Evolutionary conservation across 2,888 invertebrate genomes (phyloP).

Genomic region (Cryptocheilus praepositus): DNA sequence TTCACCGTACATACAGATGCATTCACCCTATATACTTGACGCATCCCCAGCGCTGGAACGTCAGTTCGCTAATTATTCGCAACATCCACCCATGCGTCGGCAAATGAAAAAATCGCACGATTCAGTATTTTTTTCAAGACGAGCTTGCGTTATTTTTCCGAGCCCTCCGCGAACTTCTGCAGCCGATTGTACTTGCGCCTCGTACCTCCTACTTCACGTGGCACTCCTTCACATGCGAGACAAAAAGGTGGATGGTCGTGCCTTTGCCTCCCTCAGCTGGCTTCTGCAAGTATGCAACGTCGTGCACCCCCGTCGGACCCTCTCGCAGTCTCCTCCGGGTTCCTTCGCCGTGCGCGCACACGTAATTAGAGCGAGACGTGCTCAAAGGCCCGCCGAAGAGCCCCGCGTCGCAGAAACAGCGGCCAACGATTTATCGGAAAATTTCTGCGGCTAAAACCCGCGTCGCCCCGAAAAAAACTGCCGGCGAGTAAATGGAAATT

Average conservation of each 20-base stretch:
- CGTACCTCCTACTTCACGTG: constrained; percentile 31
- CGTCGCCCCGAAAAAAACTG: too few species aligned
- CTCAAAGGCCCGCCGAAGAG: constrained; percentile 50
- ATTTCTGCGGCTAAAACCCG: too few species aligned
- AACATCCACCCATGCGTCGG: too few species aligned
- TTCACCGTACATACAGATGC: too few species aligned
- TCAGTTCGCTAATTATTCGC: too few species aligned
- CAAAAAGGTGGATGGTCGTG: constrained; percentile 23
- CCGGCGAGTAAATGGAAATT: background rate
- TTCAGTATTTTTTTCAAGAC: background rate
- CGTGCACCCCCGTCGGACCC: constrained; percentile 45
- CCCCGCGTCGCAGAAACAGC: too few species aligned
- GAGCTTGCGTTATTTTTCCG: constrained; percentile 29
- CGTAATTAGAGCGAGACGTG: constrained; percentile 65
- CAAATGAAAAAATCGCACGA: too few species aligned
- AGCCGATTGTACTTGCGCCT: constrained; percentile 45
- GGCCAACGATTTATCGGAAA: too few species aligned
- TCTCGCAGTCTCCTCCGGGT: constrained; percentile 28
- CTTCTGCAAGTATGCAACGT: constrained; percentile 46
- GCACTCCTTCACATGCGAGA: constrained; percentile 33
- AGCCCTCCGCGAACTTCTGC: constrained; percentile 37
- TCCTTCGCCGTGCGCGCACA: constrained; percentile 9
- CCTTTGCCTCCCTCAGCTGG: constrained; percentile 29
- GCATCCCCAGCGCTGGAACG: too few species aligned
- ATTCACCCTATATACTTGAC: too few species aligned